phyloP scores from a whole-genome alignment of 2,113 vertebrate genomes.

The Epinephelus lanceolatus region DNA sequence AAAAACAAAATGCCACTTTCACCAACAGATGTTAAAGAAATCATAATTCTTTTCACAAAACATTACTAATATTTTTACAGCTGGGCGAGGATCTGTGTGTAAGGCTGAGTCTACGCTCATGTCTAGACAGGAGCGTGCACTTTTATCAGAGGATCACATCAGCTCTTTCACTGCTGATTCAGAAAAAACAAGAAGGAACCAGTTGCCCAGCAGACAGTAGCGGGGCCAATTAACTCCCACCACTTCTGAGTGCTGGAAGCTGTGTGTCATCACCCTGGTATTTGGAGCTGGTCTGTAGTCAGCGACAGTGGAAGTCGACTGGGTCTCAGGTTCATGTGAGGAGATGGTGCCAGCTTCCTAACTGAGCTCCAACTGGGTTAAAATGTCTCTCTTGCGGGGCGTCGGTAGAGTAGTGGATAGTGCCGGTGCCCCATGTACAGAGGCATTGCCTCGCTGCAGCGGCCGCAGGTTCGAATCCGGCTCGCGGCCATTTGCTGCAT shows the following conservation, averaged over 20 bases:
- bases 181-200: constrained; percentile 32
- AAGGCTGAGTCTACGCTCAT: constrained; percentile 12
- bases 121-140: constrained; percentile 68
- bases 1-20: constrained; percentile 4
- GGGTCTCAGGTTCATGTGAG: constrained; percentile 46
- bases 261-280: constrained; percentile 67
- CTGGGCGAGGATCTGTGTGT: constrained; percentile 30
- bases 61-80: constrained; percentile 44
- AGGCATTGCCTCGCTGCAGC: too few relatives aligned
- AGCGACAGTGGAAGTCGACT: constrained; percentile 20
- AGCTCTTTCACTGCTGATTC: constrained; percentile 51
- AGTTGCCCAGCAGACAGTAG: constrained; percentile 44
- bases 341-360: constrained; percentile 41
- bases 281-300: constrained; percentile 27
- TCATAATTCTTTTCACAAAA: constrained; percentile 21
- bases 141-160: constrained; percentile 50
- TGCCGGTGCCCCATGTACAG: too few relatives aligned
- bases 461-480: too few relatives aligned
- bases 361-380: constrained; percentile 28
- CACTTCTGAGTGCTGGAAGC: constrained; percentile 61
- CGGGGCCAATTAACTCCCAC: constrained; percentile 40
- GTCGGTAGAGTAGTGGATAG: too few relatives aligned
- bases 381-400: constrained; percentile 13
- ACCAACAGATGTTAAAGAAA: constrained; percentile 60
- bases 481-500: too few relatives aligned